A percentile compares a stretch with the other conserved stretches of the same genome.
These are phyloP conservation scores for Rhodinocichla rosea DNA, from an alignment of 2,113 vertebrate species.

Conservation along the genomic window DNA sequence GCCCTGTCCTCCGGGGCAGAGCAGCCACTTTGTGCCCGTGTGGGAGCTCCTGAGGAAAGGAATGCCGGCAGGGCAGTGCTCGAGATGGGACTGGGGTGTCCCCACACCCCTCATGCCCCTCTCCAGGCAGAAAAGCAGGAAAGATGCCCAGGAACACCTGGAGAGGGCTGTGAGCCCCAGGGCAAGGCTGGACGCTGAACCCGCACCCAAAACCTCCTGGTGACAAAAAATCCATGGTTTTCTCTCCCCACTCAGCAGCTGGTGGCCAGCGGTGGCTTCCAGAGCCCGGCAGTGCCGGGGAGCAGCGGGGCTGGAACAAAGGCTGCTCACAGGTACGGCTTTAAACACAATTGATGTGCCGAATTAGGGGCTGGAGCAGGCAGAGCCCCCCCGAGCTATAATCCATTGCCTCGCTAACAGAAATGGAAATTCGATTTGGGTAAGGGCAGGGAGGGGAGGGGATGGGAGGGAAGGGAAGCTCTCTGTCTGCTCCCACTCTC, in stretches of 20 bases:
- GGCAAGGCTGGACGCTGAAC: not conserved
- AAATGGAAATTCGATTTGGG: constrained; percentile 70
- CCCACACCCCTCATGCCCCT: fast-evolving
- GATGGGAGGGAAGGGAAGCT: not conserved
- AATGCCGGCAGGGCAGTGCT: fast-evolving
- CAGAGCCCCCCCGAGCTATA: constrained; percentile 44
- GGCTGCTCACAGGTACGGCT: not conserved
- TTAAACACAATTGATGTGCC: constrained; percentile 1
- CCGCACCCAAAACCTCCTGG: not conserved
- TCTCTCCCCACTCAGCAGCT: too few species aligned
- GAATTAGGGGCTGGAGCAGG: not conserved
- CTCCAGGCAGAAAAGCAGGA: not conserved
- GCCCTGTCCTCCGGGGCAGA: not conserved
- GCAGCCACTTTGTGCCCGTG: not conserved
- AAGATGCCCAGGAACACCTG: not conserved
- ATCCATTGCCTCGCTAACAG: constrained; percentile 6
- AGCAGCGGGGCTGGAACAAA: not conserved
- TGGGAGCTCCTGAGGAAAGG: not conserved
- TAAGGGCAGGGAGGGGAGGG: not conserved
- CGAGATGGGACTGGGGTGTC: not conserved
- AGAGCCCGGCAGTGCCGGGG: not conserved
- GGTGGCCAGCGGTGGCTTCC: not conserved
- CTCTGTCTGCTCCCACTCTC: constrained; percentile 21
- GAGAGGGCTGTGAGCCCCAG: not conserved
- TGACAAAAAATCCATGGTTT: fast-evolving